Conservation (phyloP, 2,113 vertebrate genomes). For the Strix aluco region DNA sequence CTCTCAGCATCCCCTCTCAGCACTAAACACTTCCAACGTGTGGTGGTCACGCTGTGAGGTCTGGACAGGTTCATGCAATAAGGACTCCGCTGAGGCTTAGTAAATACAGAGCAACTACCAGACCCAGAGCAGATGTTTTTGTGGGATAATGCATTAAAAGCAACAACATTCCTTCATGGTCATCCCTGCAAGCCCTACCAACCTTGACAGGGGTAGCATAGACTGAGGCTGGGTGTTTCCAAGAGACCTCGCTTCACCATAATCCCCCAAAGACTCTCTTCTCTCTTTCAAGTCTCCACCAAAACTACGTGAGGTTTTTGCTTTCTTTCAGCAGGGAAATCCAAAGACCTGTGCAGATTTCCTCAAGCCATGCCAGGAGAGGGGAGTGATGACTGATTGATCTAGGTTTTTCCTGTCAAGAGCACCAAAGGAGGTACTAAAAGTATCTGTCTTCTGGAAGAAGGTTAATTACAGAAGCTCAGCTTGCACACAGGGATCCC, state of each 20-base stretch:
- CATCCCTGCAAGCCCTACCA: neutral
- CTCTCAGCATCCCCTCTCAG: neutral
- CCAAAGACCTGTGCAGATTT: neutral
- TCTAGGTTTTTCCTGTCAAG: neutral
- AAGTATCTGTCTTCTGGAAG: neutral
- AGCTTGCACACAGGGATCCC: neutral
- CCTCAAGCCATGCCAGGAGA: accelerated
- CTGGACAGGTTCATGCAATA: neutral
- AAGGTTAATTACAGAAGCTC: conserved; percentile 1
- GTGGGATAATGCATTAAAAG: neutral
- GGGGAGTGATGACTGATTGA: neutral
- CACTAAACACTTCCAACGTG: neutral
- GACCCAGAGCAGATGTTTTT: neutral
- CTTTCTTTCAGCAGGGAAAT: neutral
- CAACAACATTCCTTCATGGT: neutral
- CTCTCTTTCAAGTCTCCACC: neutral
- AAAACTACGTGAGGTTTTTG: neutral
- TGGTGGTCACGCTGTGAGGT: neutral
- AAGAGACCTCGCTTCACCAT: neutral
- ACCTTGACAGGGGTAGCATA: neutral
- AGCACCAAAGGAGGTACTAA: neutral
- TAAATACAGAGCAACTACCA: neutral
- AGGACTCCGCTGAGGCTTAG: neutral
- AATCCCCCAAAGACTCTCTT: neutral
- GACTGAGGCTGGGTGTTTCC: neutral